Percentiles rank a stretch among this genome's conserved stretches.
These are phyloP conservation scores for Acrocephalus kingi DNA, from an alignment of 2,113 vertebrate species.

Conservation along the genomic window DNA sequence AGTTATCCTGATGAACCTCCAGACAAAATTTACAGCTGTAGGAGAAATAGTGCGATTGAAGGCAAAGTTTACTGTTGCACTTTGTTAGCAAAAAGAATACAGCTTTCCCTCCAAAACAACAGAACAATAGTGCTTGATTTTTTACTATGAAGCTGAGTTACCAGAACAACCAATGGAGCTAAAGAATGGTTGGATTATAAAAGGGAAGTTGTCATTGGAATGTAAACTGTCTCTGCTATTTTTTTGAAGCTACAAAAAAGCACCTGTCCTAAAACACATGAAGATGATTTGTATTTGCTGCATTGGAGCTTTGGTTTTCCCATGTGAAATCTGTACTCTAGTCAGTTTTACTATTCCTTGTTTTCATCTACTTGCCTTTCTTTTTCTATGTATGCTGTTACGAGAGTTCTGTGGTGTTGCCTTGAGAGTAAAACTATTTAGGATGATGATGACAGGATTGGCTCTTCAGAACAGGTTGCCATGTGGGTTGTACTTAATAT, in stretches of 20 bases:
- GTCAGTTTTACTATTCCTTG: not conserved
- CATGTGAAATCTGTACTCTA: not conserved
- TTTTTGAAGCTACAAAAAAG: not conserved
- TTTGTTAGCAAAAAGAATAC: not conserved
- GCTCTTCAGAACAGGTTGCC: not conserved
- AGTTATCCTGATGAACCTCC: not conserved
- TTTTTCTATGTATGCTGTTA: fast-evolving
- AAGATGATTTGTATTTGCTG: not conserved
- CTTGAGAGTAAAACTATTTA: not conserved
- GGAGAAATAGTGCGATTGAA: not conserved
- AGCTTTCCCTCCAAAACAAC: fast-evolving
- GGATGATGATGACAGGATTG: not conserved
- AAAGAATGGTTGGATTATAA: not conserved
- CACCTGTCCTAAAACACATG: not conserved
- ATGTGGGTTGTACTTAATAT: not conserved
- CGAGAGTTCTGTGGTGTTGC: fast-evolving
- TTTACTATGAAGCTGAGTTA: not conserved
- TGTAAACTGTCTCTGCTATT: not conserved
- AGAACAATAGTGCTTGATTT: not conserved
- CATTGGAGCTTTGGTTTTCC: not conserved
- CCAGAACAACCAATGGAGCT: not conserved
- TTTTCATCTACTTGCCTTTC: not conserved
- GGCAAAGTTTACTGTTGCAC: not conserved
- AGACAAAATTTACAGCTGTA: not conserved
- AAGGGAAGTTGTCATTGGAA: not conserved